Percentiles rank a stretch among this genome's conserved stretches.
Conservation (phyloP, 1,140 invertebrate species). For the Sesamia nonagrioides region DNA sequence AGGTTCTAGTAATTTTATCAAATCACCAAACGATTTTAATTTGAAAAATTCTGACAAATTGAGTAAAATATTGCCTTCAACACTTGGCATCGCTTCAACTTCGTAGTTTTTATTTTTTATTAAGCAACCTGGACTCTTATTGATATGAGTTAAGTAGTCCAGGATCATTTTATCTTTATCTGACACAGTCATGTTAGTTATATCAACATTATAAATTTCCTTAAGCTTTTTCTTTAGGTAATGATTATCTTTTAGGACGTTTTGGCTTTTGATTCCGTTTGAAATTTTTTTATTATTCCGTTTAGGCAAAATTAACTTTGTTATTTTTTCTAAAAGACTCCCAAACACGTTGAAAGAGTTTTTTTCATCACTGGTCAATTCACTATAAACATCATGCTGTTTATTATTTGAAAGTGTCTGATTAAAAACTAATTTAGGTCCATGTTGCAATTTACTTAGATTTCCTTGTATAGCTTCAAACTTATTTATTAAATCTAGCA, state of each 20-base stretch:
- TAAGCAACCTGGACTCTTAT: slow-evolving; percentile 70
- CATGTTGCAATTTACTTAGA: slow-evolving; percentile 59
- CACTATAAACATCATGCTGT: not conserved
- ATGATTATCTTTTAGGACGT: slow-evolving; percentile 58
- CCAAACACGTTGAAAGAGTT: slow-evolving; percentile 68
- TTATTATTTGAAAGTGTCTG: not conserved
- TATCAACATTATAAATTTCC: slow-evolving; percentile 61
- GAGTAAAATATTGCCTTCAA: slow-evolving; percentile 73
- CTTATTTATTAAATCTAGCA: slow-evolving; percentile 71
- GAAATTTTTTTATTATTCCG: slow-evolving; percentile 63
- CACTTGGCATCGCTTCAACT: slow-evolving; percentile 50
- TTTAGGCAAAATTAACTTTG: slow-evolving; percentile 67
- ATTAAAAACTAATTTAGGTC: slow-evolving; percentile 25
- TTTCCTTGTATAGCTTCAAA: slow-evolving; percentile 70
- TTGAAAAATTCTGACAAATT: slow-evolving; percentile 80
- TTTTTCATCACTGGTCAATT: slow-evolving; percentile 55
- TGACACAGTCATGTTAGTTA: slow-evolving; percentile 63
- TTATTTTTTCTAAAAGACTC: slow-evolving; percentile 72
- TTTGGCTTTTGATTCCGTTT: slow-evolving; percentile 63
- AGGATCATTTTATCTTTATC: slow-evolving; percentile 75
- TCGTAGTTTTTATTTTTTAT: slow-evolving; percentile 56
- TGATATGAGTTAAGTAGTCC: slow-evolving; percentile 75
- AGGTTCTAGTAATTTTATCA: slow-evolving; percentile 64
- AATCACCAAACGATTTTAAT: slow-evolving; percentile 73
- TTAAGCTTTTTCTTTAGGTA: slow-evolving; percentile 60